Base-by-base conservation (phyloP, 2,113 vertebrate genomes). In the Thinocorus orbignyianus region DNA sequence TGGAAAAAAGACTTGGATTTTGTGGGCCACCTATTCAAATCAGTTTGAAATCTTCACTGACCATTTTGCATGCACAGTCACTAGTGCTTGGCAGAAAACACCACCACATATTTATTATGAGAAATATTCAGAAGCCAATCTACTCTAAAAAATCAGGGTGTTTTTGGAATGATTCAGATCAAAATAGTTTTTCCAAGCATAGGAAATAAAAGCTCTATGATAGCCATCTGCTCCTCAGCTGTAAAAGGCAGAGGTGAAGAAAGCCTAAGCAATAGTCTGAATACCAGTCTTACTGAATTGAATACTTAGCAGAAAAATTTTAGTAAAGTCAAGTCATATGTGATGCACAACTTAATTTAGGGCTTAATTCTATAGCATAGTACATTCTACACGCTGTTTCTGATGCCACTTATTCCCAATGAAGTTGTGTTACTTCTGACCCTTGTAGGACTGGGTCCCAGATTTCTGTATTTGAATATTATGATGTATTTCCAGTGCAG, bases 171-270 rank as follows among this genome's bases (percentile, higher is more conserved):
- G 48, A 68, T 90, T 94, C 86, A 74, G 28, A 90, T 83, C 35
- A 86, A 86, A 28, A 22, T 83, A 71, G 51, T 68, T 94, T 94
- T 93, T 86, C 90, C 65, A 92, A 76, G 65, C 69, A 30, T 26
- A 54, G 61, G 69, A 83, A 92, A 66, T 92, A 94, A 88, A 96
- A 94, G 37, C 65, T 86, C 76, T 68, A 1, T 54, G 76, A 74
- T 92, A 81, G 61, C 86, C 88, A 95, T 92, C 93, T 96, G 90
- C 90, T 95, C 77, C 86, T 94, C 77, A 91, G 26, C 93, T 88
- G 72, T 93, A 92, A 93, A 94, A 96, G 55, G 61, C 94, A 92
- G 93, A 95, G 95, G 83, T 94, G 80, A 93, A 84, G 76, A 92
- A 96, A 93, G 48, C 60, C 46, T 79, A 71, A 90, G 77, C 83